A percentile compares a stretch with the other conserved stretches of the same genome.
Conservation (phyloP, 2,797 vertebrate genomes). For the Florisuga fusca region DNA sequence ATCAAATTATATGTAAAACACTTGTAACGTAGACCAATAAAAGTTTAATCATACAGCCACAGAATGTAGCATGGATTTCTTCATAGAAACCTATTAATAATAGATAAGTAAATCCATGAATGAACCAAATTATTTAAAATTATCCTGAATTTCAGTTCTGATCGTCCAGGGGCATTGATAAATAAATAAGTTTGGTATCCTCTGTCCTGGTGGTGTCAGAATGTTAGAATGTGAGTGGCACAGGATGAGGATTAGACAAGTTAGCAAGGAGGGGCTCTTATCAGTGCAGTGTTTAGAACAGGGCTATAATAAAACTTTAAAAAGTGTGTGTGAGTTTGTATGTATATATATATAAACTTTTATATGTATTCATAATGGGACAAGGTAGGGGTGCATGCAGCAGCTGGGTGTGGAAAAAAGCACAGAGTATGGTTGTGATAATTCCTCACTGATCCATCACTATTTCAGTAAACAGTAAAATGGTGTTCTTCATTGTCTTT, state of each 20-base stretch:
- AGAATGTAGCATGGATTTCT: background rate
- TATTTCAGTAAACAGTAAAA: background rate
- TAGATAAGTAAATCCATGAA: background rate
- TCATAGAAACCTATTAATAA: background rate
- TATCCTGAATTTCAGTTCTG: background rate
- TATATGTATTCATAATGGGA: background rate
- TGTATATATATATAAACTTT: background rate
- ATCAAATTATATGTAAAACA: background rate
- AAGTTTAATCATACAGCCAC: background rate
- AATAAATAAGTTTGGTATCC: background rate
- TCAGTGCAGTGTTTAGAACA: background rate
- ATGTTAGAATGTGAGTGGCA: background rate
- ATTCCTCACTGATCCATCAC: background rate
- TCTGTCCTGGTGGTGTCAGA: conserved; percentile 3
- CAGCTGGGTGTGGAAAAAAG: background rate
- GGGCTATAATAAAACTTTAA: background rate
- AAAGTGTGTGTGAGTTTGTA: background rate
- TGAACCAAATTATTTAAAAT: background rate
- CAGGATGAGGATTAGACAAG: background rate
- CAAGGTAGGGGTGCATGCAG: background rate
- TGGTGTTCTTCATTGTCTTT: background rate
- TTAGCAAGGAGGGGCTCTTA: background rate
- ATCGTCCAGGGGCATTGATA: background rate
- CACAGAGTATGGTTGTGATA: background rate
- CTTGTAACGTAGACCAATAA: background rate